Evolutionary conservation across 1,140 invertebrate species (phyloP), one percentile per base, ranked within the genome.

Genomic region (Luehdorfia chinensis): DNA sequence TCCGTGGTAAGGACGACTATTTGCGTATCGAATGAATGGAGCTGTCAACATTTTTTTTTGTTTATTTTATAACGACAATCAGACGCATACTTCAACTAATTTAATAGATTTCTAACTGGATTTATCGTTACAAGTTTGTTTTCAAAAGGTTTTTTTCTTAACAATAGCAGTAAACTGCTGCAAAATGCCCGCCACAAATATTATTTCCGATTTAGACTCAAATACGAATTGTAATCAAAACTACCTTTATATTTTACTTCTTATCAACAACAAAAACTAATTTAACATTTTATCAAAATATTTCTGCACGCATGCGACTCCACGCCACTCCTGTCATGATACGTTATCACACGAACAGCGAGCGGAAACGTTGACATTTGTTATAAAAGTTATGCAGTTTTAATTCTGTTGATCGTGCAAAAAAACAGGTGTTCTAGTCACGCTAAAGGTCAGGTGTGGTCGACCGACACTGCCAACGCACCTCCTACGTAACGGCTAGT

Each of bases 331-430:
- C 39, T 43, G 5, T 43, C 14, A 9, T 43, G 13, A 30, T 28
- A 43, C 25, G 25, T n/a, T 43, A 43, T 43, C 39, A 43, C 39
- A 16, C 11, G 27, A 15, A 11, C 39, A 14, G 6, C 36, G 18
- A 30, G 39, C 39, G 39, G 39, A 43, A 43, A 43, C 39, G 39
- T 4, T 43, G 39, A 43, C 39, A 43, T 43, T 43, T 43, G 39
- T 43, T 43, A 43, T 43, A 43, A 43, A 43, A 43, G 39, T 28
- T 16, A 30, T 28, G 13, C 39, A 36, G 33, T 30, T 28, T 43
- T 28, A 28, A 43, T 43, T 43, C 39, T 25, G 25, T 43, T 43
- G 39, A 43, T 30, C 23, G 39, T 30, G 39, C 25, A 28, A 28
- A 43, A 43, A 28, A 15, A 43, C 12, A 43, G 16, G 16, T 21